Base-by-base conservation (phyloP, 2,113 vertebrate species). In the Mugil cephalus region DNA sequence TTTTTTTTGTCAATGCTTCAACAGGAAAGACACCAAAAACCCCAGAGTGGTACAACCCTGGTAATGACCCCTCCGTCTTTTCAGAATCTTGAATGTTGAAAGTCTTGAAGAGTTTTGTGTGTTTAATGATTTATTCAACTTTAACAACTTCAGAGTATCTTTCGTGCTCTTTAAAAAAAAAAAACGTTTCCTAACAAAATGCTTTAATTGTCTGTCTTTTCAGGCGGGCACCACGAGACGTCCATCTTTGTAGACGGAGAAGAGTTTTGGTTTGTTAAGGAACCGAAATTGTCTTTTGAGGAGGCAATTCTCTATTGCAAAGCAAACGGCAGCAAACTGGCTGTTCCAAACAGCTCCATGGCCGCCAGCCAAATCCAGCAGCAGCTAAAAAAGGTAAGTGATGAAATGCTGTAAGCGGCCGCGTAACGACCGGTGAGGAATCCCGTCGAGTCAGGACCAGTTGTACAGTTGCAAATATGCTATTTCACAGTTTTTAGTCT, bases 21-120 rank as follows among this genome's bases (percentile, higher is more conserved):
- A 83, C 82, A 99, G 98, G 97, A 74, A 91, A 75, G 51, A 92
- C 61, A 7, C 95, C 90, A 14, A 94, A 92, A 85, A 95, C 42
- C 8, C 97, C 97, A 4, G 94, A 94, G 8, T 99, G 98, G 98
- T 99, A 98, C 83, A 95, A 95, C 83, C 95, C 97, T 82, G 96
- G 98, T 99, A 94, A 95, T 24, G 61, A 30, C 11, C 2, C n/a
- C 8, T 30, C 24, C 30, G 13, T 59, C 18, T 46, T 69, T 58
- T 6, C 6, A n/a, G 15, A 45, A 47, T 50, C 54, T 61, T 21
- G n/a, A n/a, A n/a, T n/a, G n/a, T n/a, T n/a, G n/a, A n/a, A n/a
- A n/a, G n/a, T n/a, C n/a, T n/a, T n/a, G n/a, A n/a, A n/a, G n/a
- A n/a, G n/a, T n/a, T n/a, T n/a, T n/a, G n/a, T n/a, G n/a, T n/a